phyloP scores from a whole-genome alignment of 2,888 invertebrate genomes.

The Epirrhoe tristata region DNA sequence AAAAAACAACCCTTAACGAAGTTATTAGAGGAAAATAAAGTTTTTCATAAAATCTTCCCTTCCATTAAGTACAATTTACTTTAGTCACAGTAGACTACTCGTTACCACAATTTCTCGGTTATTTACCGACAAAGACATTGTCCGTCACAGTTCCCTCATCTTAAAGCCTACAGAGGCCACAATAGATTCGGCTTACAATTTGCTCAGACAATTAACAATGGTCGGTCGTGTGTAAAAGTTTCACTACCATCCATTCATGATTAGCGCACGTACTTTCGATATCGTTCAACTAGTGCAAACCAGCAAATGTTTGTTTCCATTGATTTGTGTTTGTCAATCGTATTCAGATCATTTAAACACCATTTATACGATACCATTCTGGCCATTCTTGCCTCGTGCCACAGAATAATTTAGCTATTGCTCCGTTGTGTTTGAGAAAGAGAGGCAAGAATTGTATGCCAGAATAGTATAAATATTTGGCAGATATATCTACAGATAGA shows the following conservation, averaged over 20 bases:
- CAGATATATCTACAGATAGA: too few relatives aligned
- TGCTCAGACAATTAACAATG: constrained; percentile 30
- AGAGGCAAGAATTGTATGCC: too few relatives aligned
- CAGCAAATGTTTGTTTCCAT: constrained; percentile 40
- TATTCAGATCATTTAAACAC: background rate
- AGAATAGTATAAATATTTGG: too few relatives aligned
- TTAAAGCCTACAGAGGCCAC: constrained; percentile 2
- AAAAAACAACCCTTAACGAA: too few relatives aligned
- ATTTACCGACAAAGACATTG: constrained; percentile 2
- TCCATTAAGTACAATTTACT: too few relatives aligned
- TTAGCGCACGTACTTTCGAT: constrained; percentile 55
- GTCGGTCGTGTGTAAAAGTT: constrained; percentile 20
- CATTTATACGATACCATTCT: too few relatives aligned
- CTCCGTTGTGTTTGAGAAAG: too few relatives aligned
- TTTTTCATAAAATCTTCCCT: too few relatives aligned
- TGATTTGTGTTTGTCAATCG: constrained; percentile 10
- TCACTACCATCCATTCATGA: constrained; percentile 31
- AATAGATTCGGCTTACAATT: constrained; percentile 29
- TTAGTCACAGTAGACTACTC: background rate
- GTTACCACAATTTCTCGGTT: background rate
- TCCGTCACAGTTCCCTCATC: background rate
- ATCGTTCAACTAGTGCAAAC: constrained; percentile 49
- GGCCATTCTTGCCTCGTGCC: too few relatives aligned
- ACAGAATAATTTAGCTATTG: too few relatives aligned
- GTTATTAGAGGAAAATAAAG: too few relatives aligned